These are phyloP conservation scores for Drosophila robusta DNA, from an alignment of 2,888 invertebrate genomes.

Conservation along the genomic window DNA sequence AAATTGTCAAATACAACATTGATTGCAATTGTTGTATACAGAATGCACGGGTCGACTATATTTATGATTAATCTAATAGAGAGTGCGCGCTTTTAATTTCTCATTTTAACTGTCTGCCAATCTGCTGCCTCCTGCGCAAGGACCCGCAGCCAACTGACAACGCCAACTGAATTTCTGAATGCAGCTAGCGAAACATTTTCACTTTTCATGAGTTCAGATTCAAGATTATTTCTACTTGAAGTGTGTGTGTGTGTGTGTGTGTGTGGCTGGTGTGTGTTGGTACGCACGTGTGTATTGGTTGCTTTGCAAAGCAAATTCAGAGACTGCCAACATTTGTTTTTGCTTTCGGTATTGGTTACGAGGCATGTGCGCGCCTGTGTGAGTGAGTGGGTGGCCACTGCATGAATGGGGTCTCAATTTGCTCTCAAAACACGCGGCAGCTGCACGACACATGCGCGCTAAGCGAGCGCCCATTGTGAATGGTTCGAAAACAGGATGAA, in stretches of 20 bases:
- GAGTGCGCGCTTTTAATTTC: slow-evolving; percentile 48
- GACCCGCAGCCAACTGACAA: slow-evolving; percentile 77
- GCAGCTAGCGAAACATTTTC: slow-evolving; percentile 75
- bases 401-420: slow-evolving; percentile 53
- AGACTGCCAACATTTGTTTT: slow-evolving; percentile 71
- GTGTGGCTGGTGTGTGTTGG: slow-evolving; percentile 4
- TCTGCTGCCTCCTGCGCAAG: slow-evolving; percentile 71
- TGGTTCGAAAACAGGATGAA: slow-evolving; percentile 35
- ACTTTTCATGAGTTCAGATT: slow-evolving; percentile 76
- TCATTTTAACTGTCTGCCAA: slow-evolving; percentile 37
- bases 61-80: slow-evolving; percentile 17
- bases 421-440: slow-evolving; percentile 46
- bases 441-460: slow-evolving; percentile 65
- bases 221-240: slow-evolving; percentile 65
- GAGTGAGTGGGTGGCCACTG: slow-evolving; percentile 42
- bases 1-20: slow-evolving; percentile 26
- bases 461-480: slow-evolving; percentile 7
- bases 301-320: slow-evolving; percentile 61
- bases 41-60: slow-evolving; percentile 22
- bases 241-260: slow-evolving; percentile 9
- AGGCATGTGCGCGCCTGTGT: slow-evolving; percentile 23
- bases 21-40: slow-evolving; percentile 19
- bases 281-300: slow-evolving; percentile 24
- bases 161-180: slow-evolving; percentile 73
- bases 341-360: slow-evolving; percentile 68